Evolutionary conservation across 2,113 vertebrate genomes (phyloP).

Genomic region (Thalassoma bifasciatum): DNA sequence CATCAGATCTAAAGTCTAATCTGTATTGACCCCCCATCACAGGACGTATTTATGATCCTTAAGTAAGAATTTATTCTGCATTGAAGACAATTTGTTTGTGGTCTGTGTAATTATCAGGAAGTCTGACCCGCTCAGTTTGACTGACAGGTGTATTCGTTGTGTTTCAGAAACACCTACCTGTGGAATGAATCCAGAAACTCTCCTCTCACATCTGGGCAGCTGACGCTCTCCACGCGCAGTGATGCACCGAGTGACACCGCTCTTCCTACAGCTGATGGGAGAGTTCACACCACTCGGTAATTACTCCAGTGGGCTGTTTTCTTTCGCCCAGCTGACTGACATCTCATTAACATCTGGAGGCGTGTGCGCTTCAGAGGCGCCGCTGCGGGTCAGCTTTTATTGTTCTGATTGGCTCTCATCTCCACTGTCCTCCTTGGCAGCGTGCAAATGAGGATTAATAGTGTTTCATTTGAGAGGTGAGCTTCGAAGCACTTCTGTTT

Average conservation of each 20-base stretch:
- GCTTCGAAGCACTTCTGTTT: conserved; percentile 34
- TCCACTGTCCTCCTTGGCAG: conserved; percentile 54
- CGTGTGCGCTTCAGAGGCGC: conserved; percentile 28
- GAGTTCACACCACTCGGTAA: conserved; percentile 59
- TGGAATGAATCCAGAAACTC: conserved; percentile 11
- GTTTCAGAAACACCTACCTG: conserved; percentile 4
- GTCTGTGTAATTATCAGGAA: background rate
- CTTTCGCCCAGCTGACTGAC: conserved; percentile 64
- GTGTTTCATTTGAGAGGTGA: conserved; percentile 54
- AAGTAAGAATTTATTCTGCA: background rate
- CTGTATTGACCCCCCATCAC: background rate
- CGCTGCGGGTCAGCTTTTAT: conserved; percentile 64
- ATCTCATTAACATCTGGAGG: conserved; percentile 67
- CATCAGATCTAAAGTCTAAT: background rate
- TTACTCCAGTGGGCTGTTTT: conserved; percentile 53
- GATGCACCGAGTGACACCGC: conserved; percentile 49
- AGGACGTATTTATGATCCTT: background rate
- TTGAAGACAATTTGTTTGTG: background rate
- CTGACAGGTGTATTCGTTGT: background rate
- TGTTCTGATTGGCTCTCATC: conserved; percentile 66
- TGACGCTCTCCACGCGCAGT: conserved; percentile 25
- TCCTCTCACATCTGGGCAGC: conserved; percentile 46
- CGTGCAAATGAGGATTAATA: conserved; percentile 71
- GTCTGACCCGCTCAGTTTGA: background rate
- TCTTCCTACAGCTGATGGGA: conserved; percentile 58